Percentiles rank a stretch among this genome's conserved stretches.
phyloP scores from a whole-genome alignment of 2,113 vertebrate species.

The Aleadryas rufinucha region DNA sequence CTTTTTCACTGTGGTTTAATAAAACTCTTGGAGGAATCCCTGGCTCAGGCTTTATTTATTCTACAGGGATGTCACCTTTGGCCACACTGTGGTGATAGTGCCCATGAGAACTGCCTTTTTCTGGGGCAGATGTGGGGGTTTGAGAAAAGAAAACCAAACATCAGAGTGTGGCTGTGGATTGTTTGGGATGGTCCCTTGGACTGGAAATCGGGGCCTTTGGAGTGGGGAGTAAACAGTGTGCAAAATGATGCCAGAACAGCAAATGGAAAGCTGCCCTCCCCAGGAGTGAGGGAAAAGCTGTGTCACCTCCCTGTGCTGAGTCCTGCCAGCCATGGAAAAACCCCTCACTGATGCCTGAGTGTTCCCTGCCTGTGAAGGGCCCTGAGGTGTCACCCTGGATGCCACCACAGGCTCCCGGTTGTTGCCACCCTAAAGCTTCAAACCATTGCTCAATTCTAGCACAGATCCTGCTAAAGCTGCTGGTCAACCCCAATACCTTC shows the following conservation, averaged over 20 bases:
- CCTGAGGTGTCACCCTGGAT: background rate
- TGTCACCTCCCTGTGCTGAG: background rate
- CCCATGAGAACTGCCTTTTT: background rate
- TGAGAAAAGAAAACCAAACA: too few species aligned
- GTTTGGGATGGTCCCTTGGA: background rate
- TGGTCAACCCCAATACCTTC: background rate
- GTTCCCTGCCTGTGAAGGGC: background rate
- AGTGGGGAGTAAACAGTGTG: background rate
- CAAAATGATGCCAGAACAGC: background rate
- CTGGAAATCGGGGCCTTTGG: background rate
- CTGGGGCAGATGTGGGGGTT: accelerated
- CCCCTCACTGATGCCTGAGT: background rate
- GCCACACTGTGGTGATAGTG: background rate
- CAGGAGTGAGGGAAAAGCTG: too few species aligned
- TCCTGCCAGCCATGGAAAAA: background rate
- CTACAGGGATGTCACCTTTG: background rate
- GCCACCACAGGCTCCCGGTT: accelerated
- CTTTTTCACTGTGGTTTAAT: background rate
- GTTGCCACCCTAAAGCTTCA: background rate
- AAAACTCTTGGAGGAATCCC: conserved; percentile 1
- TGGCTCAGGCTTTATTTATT: background rate
- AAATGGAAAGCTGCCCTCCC: background rate
- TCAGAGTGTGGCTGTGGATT: background rate
- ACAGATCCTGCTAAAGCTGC: background rate
- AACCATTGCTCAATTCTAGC: accelerated